These are phyloP conservation scores for Drosophila formosana DNA, from an alignment of 2,888 invertebrate genomes.

Conservation along the genomic window DNA sequence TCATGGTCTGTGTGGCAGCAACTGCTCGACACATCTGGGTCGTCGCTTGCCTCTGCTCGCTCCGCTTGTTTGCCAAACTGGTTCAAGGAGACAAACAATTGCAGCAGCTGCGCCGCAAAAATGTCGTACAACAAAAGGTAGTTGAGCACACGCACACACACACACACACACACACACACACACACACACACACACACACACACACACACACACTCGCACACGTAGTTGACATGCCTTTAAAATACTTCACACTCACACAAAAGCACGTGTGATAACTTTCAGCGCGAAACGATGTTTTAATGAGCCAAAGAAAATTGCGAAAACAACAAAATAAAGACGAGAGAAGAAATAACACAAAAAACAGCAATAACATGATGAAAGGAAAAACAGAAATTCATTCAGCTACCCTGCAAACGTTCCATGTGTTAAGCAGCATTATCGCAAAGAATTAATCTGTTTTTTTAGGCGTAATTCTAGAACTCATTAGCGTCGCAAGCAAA, in stretches of 20 bases:
- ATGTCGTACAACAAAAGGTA: slow-evolving; percentile 61
- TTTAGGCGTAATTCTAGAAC: too few relatives aligned
- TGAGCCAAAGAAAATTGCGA: slow-evolving; percentile 55
- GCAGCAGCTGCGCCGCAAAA: slow-evolving; percentile 60
- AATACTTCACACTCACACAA: slow-evolving; percentile 40
- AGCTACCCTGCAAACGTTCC: slow-evolving; percentile 13
- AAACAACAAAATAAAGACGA: slow-evolving; percentile 4
- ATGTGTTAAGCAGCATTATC: neutral
- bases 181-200: slow-evolving; percentile 16
- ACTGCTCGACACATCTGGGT: slow-evolving; percentile 69
- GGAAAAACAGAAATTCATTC: slow-evolving; percentile 1
- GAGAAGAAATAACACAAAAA: neutral
- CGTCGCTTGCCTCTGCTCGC: slow-evolving; percentile 34
- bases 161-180: slow-evolving; percentile 11
- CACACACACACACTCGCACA: slow-evolving; percentile 14
- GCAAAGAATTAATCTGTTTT: neutral
- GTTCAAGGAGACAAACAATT: slow-evolving; percentile 77
- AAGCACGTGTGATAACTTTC: slow-evolving; percentile 58
- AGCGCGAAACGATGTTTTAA: slow-evolving; percentile 63
- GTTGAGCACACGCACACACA: slow-evolving; percentile 39
- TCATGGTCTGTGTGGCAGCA: slow-evolving; percentile 31
- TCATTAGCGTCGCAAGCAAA: too few relatives aligned
- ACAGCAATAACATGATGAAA: neutral
- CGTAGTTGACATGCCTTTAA: slow-evolving; percentile 35
- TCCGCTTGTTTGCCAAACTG: slow-evolving; percentile 61